Conservation (phyloP, 1,140 invertebrate genomes). For the Homalodisca vitripennis region DNA sequence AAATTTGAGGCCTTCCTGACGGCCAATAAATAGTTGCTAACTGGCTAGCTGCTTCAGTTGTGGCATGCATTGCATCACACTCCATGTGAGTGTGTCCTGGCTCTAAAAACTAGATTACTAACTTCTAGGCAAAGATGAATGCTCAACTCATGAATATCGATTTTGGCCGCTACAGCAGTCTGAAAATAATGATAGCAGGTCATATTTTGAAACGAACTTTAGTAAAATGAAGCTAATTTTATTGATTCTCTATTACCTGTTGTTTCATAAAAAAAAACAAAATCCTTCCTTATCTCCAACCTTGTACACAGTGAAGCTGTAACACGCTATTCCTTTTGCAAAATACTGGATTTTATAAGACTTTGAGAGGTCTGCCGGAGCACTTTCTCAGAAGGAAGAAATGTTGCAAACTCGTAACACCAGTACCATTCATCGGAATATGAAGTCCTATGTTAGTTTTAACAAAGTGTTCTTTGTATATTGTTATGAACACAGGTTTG, state of each 20-base stretch:
- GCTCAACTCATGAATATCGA: not conserved
- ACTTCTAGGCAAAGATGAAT: not conserved
- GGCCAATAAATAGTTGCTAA: not conserved
- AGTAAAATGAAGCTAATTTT: not conserved
- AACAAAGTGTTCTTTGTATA: not conserved
- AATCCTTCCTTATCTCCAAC: not conserved
- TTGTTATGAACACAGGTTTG: not conserved
- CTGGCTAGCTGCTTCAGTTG: conserved; percentile 34
- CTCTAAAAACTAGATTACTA: conserved; percentile 34
- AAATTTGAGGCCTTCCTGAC: not conserved
- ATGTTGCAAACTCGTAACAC: not conserved
- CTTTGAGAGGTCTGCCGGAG: not conserved
- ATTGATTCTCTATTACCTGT: conserved; percentile 1
- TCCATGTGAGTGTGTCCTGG: conserved; percentile 40
- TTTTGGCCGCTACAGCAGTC: not conserved
- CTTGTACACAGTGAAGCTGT: not conserved
- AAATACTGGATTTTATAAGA: not conserved
- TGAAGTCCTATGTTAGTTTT: not conserved
- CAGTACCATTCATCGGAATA: not conserved
- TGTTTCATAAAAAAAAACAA: not conserved
- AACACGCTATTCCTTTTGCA: not conserved
- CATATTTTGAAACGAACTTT: not conserved
- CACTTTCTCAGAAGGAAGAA: not conserved
- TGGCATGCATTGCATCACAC: conserved; percentile 37
- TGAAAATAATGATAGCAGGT: not conserved